phyloP scores from a whole-genome alignment of 2,888 invertebrate species.

The Schrankia costaestrigalis region DNA sequence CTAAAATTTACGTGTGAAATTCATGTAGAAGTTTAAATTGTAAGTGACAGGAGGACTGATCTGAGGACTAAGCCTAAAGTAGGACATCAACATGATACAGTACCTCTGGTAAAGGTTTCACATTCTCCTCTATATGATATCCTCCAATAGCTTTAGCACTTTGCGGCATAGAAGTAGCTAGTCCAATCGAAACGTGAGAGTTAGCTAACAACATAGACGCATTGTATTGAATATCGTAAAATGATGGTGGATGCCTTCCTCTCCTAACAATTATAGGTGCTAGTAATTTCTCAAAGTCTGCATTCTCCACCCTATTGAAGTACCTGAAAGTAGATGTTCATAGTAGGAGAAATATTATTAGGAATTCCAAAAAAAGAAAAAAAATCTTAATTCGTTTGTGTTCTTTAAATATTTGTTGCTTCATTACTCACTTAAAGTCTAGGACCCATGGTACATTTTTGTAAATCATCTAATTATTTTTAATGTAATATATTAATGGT shows the following conservation, averaged over 20 bases:
- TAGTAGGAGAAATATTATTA: too few relatives aligned
- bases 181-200: constrained; percentile 14
- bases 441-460: too few relatives aligned
- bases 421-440: too few relatives aligned
- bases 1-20: too few relatives aligned
- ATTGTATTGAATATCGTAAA: constrained; percentile 30
- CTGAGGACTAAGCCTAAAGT: neutral
- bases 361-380: too few relatives aligned
- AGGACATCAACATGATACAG: neutral
- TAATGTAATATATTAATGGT: too few relatives aligned
- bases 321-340: constrained; percentile 2
- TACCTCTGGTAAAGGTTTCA: constrained; percentile 31
- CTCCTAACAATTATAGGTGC: constrained; percentile 11
- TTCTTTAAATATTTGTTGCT: too few relatives aligned
- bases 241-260: constrained; percentile 24
- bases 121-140: constrained; percentile 17
- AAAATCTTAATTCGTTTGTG: too few relatives aligned
- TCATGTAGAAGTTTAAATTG: too few relatives aligned
- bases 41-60: neutral
- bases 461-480: too few relatives aligned
- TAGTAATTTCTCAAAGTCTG: constrained; percentile 8
- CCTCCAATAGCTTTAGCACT: constrained; percentile 25
- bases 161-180: constrained; percentile 16
- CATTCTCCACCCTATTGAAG: constrained; percentile 2
- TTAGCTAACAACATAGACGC: constrained; percentile 34